A percentile compares a stretch with the other conserved stretches of the same genome.
These are phyloP conservation scores for Porites lutea DNA, from an alignment of 64 coral and sea anemone species.

Conservation along the genomic window DNA sequence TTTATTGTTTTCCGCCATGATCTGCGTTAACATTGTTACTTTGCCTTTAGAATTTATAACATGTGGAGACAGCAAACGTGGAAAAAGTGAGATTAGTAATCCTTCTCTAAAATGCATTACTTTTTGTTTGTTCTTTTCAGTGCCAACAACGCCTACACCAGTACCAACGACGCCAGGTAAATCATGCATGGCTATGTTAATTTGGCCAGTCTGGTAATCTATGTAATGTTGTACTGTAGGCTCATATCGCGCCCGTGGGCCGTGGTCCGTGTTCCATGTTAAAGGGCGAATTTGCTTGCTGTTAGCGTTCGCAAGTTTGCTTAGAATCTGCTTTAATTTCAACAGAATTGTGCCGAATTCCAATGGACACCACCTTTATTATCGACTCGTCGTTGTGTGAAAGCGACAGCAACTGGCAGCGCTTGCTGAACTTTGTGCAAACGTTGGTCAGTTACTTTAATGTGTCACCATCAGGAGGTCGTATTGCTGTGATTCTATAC, in stretches of 20 bases:
- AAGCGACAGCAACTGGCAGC: neutral
- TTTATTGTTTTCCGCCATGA: too few species aligned
- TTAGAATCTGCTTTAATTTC: too few species aligned
- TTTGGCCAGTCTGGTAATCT: neutral
- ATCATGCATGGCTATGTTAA: neutral
- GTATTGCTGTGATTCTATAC: constrained; percentile 37
- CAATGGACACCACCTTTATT: constrained; percentile 7
- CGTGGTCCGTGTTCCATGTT: too few species aligned
- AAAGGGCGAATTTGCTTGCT: too few species aligned
- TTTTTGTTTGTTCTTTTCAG: neutral
- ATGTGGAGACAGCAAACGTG: too few species aligned
- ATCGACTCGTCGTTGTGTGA: neutral
- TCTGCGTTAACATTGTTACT: too few species aligned
- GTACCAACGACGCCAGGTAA: neutral
- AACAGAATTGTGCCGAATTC: neutral
- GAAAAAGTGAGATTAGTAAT: too few species aligned
- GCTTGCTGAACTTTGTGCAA: constrained; percentile 6
- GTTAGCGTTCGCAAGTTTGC: too few species aligned
- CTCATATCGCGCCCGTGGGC: too few species aligned
- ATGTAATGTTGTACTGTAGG: too few species aligned
- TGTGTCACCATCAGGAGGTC: constrained; percentile 18
- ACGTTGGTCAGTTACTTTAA: neutral
- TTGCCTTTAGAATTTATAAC: too few species aligned
- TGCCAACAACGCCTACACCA: neutral
- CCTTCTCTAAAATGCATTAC: too few species aligned